These are phyloP conservation scores for Xanthorhoe designata DNA, from an alignment of 2,888 invertebrate species.

Conservation along the genomic window DNA sequence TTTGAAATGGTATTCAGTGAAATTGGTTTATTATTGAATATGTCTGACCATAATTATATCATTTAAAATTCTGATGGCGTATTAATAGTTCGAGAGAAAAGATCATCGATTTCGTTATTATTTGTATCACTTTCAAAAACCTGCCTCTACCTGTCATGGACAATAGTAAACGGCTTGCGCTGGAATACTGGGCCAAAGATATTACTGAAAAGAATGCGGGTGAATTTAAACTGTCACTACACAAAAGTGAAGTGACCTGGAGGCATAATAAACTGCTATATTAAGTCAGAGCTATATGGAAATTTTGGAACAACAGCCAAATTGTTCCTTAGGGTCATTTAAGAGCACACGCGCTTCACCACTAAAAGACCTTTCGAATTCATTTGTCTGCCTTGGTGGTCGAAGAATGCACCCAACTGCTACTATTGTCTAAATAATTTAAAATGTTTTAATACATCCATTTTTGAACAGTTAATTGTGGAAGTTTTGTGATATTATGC, in stretches of 20 bases:
- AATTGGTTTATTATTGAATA: too few relatives aligned
- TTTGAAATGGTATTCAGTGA: too few relatives aligned
- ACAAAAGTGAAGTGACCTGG: conserved; percentile 23
- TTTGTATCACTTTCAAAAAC: not conserved
- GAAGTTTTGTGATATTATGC: not conserved
- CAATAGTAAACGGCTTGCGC: not conserved
- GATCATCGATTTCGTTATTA: too few relatives aligned
- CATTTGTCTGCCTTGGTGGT: conserved; percentile 5
- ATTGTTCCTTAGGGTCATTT: conserved; percentile 19
- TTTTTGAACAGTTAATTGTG: not conserved
- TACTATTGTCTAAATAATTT: conserved; percentile 16
- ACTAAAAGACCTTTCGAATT: conserved; percentile 17
- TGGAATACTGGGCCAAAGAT: not conserved
- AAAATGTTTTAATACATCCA: not conserved
- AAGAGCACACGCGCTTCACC: conserved; percentile 8
- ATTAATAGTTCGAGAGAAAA: too few relatives aligned
- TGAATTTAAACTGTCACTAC: conserved; percentile 7
- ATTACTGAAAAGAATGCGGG: not conserved
- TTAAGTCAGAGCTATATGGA: conserved; percentile 15
- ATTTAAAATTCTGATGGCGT: too few relatives aligned
- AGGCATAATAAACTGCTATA: conserved; percentile 23
- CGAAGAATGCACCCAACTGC: conserved; percentile 22
- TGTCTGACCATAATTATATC: too few relatives aligned
- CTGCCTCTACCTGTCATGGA: not conserved
- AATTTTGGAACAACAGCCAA: conserved; percentile 13